Evolutionary conservation across 2,888 invertebrate species (phyloP), one percentile per base, ranked within the genome.

Genomic region (Amorpha juglandis): DNA sequence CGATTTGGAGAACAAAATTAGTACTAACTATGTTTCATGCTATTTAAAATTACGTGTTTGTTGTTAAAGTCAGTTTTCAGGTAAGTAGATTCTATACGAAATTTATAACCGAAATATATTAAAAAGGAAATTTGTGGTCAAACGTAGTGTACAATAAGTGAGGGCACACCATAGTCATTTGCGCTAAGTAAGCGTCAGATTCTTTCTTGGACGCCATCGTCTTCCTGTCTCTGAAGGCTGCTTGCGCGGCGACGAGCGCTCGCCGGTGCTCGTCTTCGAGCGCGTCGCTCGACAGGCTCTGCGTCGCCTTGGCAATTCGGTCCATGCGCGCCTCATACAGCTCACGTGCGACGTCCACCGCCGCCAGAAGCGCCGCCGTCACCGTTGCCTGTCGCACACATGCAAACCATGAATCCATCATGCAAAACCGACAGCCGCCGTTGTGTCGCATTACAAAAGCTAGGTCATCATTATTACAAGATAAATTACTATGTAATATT

Each of bases 321-420:
- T 66, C 35, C 71, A 72, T 69, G 4, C 63, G 67, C 14, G 63
- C 52, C 48, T 72, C 71, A 35, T 69, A 72, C 21, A 67, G 55
- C 21, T 68, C 70, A 12, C 65, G 65, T 35, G 68, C 63, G 11
- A 66, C 63, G 9, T 67, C 67, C 16, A 65, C 21, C 9, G 68
- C 70, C n/a, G 66, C 7, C 16, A 70, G 42, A 16, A 72, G 58
- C 42, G 67, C 69, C 21, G 69, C 67, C 12, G 66, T 52, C 27
- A 66, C 1, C 21, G 70, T 70, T 27, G 67, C 67, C 71, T 72
- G 64, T 19, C 7, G 7, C 45, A 62, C n/a, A 45, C 62, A 11
- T 45, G 64, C 45, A 27, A n/a, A 42, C 42, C 12, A 6, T 6
- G 7, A 16, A 38, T 7, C 12, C 27, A 38, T 12, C 16, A 52